Evolutionary conservation across 2,888 invertebrate species (phyloP).

Genomic region (Oegoconia quadripuncta): DNA sequence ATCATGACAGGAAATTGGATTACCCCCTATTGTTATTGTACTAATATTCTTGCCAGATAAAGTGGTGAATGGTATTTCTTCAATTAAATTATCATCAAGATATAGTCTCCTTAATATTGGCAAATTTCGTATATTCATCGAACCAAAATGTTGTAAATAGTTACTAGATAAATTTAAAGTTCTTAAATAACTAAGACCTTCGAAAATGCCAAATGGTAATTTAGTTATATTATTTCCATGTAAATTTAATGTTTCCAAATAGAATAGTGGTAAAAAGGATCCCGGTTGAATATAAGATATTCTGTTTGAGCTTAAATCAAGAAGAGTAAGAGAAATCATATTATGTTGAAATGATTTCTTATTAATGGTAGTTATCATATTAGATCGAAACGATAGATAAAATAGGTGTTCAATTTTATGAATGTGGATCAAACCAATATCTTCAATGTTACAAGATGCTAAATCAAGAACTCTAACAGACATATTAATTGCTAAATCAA

Average conservation of each 20-base stretch:
- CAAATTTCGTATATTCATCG: constrained; percentile 21
- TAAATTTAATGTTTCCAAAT: constrained; percentile 17
- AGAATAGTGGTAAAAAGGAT: constrained; percentile 19
- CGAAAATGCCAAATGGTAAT: constrained; percentile 24
- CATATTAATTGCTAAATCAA: constrained; percentile 13
- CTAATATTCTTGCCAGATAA: constrained; percentile 14
- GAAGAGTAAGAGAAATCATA: constrained; percentile 15
- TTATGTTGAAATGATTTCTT: constrained; percentile 23
- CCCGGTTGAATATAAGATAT: constrained; percentile 27
- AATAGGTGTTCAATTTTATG: constrained; percentile 14
- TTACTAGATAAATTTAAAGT: constrained; percentile 22
- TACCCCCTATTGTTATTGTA: constrained; percentile 23
- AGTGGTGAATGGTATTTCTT: constrained; percentile 15
- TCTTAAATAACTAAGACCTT: constrained; percentile 18
- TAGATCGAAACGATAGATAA: constrained; percentile 21
- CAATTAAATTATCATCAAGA: constrained; percentile 24
- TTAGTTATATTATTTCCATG: constrained; percentile 18
- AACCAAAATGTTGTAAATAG: constrained; percentile 18
- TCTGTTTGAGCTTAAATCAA: constrained; percentile 25
- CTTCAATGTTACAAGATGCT: constrained; percentile 19
- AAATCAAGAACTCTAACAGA: constrained; percentile 17
- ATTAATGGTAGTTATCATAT: constrained; percentile 20
- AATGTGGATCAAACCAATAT: constrained; percentile 15
- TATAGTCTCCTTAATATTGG: too few relatives aligned
- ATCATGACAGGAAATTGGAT: constrained; percentile 22